Evolutionary conservation across 2,113 vertebrate species (phyloP).

Genomic region (Illadopsis cleaveri): DNA sequence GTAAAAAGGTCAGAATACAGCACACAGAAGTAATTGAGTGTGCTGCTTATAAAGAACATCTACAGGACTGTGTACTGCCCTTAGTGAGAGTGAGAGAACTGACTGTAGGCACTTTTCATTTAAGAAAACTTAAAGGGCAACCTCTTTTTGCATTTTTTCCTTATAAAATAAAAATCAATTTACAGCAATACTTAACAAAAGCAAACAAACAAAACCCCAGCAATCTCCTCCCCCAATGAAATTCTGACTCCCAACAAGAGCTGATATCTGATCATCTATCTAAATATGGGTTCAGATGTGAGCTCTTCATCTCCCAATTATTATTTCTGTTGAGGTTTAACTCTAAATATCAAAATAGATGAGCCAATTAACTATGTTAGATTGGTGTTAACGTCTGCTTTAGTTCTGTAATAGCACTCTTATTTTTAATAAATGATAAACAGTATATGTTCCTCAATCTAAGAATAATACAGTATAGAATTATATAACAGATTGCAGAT

Average conservation of each 20-base stretch:
- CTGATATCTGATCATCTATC: background rate
- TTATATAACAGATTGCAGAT: background rate
- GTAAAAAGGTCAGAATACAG: conserved; percentile 20
- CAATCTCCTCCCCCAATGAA: accelerated
- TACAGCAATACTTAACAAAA: background rate
- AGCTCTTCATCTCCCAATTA: background rate
- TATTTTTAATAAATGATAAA: background rate
- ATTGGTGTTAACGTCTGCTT: background rate
- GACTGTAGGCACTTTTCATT: background rate
- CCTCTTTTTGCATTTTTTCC: background rate
- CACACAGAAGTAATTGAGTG: background rate
- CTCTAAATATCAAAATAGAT: background rate
- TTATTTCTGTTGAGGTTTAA: background rate
- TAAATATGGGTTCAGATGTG: background rate
- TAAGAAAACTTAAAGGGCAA: background rate
- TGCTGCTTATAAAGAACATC: background rate
- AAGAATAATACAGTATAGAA: background rate
- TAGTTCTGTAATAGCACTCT: background rate
- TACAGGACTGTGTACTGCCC: background rate
- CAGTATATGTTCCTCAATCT: background rate
- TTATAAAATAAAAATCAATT: background rate
- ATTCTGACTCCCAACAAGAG: background rate
- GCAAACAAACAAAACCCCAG: background rate
- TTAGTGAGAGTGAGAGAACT: background rate
- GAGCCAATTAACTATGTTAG: background rate